Evolutionary conservation across 2,888 invertebrate genomes (phyloP).

Genomic region (Tinea pellionella): DNA sequence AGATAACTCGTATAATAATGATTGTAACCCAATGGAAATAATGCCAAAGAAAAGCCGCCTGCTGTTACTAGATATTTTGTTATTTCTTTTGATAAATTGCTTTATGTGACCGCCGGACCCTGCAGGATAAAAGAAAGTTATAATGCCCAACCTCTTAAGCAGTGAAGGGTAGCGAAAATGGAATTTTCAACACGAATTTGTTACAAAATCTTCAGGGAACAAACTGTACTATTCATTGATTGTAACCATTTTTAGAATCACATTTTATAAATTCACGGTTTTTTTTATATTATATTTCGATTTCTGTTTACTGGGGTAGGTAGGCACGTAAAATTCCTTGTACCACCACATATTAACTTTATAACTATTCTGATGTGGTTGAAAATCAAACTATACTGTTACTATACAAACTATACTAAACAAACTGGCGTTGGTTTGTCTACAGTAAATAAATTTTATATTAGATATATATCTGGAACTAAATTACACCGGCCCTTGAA

Average conservation of each 20-base stretch:
- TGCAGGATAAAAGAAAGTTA: conserved; percentile 4
- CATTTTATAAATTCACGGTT: no score
- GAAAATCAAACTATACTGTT: no score
- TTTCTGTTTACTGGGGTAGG: no score
- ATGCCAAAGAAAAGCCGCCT: background rate
- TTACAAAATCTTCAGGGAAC: background rate
- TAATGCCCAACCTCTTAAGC: background rate
- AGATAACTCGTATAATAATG: background rate
- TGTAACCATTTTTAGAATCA: background rate
- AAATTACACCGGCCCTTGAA: no score
- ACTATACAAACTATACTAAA: no score
- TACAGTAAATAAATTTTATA: no score
- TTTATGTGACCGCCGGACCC: conserved; percentile 2
- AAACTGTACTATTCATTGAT: background rate
- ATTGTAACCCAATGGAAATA: background rate
- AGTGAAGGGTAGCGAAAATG: background rate
- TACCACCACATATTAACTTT: no score
- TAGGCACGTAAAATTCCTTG: no score
- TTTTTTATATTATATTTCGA: no score
- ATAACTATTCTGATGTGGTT: no score
- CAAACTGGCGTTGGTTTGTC: no score
- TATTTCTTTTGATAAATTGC: conserved; percentile 11
- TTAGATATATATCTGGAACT: no score
- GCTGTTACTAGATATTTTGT: conserved; percentile 10
- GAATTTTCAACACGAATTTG: background rate